Percentiles rank a stretch among this genome's conserved stretches.
phyloP scores from a whole-genome alignment of 2,113 vertebrate species.

The Burhinus bistriatus region DNA sequence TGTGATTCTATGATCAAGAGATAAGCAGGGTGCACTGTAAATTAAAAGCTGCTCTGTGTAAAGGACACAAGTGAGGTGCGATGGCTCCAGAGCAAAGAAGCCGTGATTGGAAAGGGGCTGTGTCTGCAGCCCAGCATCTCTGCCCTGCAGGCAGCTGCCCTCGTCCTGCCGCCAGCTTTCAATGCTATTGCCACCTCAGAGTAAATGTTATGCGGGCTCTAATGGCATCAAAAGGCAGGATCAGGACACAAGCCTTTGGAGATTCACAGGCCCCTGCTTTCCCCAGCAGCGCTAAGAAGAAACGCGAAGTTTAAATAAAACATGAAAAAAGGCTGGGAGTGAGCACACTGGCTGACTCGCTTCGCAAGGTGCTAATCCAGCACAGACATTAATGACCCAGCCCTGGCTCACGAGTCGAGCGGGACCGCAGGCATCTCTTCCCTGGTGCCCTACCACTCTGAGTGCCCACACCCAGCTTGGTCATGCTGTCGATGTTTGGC shows the following conservation, averaged over 20 bases:
- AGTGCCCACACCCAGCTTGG: neutral
- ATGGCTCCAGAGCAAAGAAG: neutral
- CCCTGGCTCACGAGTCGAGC: accelerated
- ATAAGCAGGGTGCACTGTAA: neutral
- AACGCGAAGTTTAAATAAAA: neutral
- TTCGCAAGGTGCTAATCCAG: neutral
- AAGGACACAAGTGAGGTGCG: neutral
- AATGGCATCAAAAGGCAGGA: neutral
- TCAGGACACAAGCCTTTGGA: neutral
- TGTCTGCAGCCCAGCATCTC: neutral
- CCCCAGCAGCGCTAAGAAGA: neutral
- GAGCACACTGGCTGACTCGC: neutral
- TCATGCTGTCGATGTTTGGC: accelerated
- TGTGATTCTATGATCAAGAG: neutral
- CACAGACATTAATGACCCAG: neutral
- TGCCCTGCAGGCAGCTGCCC: neutral
- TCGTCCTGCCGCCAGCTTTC: neutral
- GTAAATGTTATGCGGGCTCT: neutral
- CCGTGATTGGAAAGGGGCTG: accelerated
- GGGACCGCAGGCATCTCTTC: neutral
- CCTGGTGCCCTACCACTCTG: neutral
- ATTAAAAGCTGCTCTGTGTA: neutral
- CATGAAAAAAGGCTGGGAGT: neutral
- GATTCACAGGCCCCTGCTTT: neutral
- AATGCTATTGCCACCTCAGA: neutral